Base-by-base conservation (phyloP, 30 jellyfish, hydroid and myxozoan species). In the Catostylus mosaicus region DNA sequence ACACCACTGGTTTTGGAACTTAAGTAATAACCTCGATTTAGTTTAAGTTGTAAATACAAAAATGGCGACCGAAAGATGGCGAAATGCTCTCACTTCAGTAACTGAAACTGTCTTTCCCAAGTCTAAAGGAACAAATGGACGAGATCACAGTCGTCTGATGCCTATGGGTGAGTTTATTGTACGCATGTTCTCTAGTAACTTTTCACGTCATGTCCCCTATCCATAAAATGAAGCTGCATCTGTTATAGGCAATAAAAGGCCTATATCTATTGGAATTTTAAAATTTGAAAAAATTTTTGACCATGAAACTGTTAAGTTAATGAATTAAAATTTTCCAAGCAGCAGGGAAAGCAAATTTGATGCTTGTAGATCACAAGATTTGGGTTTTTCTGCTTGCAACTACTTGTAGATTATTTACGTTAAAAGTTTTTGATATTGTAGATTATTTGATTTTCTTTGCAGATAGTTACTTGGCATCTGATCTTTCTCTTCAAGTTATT, bases 61-160 rank as follows among this genome's bases (percentile, higher is more conserved):
- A 9, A 89, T 89, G 97, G 97, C 97, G 85, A 24, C 71, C 24
- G 84, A 81, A 3, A 82, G 81, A 23, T 73, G 82, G 90, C 67
- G 97, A 52, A 46, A 68, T 31, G 87, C 80, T 10, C 64, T 89
- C 24, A 80, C 97, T 1, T 50, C 89, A 14, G 94, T 82, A 27
- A 79, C 90, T 31, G 91, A 83, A 37, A 72, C 93, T 18, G 89
- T 88, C 32, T 82, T 89, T 59, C 97, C 97, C n/a, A 84, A 84
- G 38, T 36, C 97, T 0, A 76, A 67, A 45, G 52, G 34, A 14
- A 26, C 70, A 0, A 80, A 52, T 64, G 76, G 67, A 0, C 37
- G 69, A 30, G 89, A 73, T 73, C 75, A 62, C 38, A 74, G 73
- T 30, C 84, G 85, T 26, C 51, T 62, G 54, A 20, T 86, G 40